Evolutionary conservation across 2,888 invertebrate genomes (phyloP).

Genomic region (Eristalinus sepulchralis): DNA sequence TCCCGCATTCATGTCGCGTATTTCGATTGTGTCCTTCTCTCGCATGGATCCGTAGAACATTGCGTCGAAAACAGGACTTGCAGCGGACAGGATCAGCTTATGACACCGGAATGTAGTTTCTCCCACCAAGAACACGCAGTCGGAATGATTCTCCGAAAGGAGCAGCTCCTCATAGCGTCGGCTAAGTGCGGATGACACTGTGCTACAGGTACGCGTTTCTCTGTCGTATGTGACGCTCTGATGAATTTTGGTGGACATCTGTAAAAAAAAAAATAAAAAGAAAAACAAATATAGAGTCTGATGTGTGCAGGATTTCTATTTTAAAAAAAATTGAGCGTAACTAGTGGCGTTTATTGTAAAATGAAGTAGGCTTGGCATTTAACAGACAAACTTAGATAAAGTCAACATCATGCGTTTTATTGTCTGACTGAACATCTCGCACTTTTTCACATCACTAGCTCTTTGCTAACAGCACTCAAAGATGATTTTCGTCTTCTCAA

Average conservation of each 20-base stretch:
- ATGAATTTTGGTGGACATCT: constrained; percentile 70
- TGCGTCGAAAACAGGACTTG: constrained; percentile 93
- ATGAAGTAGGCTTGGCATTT: no score
- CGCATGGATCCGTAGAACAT: constrained; percentile 90
- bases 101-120: constrained; percentile 85
- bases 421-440: no score
- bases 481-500: no score
- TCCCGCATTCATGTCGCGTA: constrained; percentile 80
- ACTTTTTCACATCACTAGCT: no score
- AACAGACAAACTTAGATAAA: no score
- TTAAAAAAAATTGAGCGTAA: no score
- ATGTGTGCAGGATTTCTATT: no score
- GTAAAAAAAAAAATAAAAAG: constrained; percentile 25
- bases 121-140: constrained; percentile 79
- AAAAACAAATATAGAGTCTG: background rate
- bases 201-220: constrained; percentile 29
- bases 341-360: no score
- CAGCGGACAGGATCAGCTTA: constrained; percentile 90
- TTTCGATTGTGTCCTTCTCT: constrained; percentile 79
- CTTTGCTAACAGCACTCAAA: no score
- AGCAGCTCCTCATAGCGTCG: constrained; percentile 78
- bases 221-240: constrained; percentile 22
- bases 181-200: constrained; percentile 72
- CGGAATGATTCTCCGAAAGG: constrained; percentile 77
- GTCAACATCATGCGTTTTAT: no score